Percentiles rank a stretch among this genome's conserved stretches.
phyloP scores from a whole-genome alignment of 2,888 invertebrate genomes.

The Drosophila mimetica region DNA sequence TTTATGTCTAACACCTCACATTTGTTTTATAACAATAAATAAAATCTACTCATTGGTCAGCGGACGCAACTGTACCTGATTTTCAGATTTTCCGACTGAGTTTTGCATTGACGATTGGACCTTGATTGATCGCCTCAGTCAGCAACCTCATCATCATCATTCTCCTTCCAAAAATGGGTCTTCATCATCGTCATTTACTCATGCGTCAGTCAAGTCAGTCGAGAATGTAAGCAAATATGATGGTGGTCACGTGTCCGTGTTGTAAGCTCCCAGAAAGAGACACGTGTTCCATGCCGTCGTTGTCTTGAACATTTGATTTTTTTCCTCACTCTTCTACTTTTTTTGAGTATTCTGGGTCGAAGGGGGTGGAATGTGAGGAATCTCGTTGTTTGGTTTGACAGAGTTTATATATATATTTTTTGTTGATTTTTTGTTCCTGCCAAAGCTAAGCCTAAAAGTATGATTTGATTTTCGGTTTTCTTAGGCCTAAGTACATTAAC shows the following conservation, averaged over 20 bases:
- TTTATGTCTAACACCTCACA: too few relatives aligned
- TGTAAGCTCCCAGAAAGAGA: constrained; percentile 76
- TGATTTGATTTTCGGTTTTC: constrained; percentile 73
- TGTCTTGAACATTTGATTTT: constrained; percentile 66
- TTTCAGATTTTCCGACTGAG: constrained; percentile 47
- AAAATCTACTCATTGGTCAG: constrained; percentile 3
- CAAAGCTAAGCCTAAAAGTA: constrained; percentile 70
- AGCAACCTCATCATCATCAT: constrained; percentile 29
- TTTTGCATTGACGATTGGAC: constrained; percentile 43
- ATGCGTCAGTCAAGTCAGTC: constrained; percentile 75
- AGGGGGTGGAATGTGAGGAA: constrained; percentile 36
- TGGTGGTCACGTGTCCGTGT: constrained; percentile 83
- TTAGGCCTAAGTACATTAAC: constrained; percentile 71
- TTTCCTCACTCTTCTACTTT: constrained; percentile 27
- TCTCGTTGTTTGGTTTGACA: constrained; percentile 6
- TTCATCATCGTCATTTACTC: constrained; percentile 68
- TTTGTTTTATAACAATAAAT: neutral
- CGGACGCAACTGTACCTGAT: constrained; percentile 29
- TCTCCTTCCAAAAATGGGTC: constrained; percentile 10
- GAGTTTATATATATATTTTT: constrained; percentile 31
- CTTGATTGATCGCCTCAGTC: constrained; percentile 81
- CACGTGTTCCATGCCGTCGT: constrained; percentile 80
- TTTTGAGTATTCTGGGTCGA: constrained; percentile 54
- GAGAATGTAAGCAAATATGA: constrained; percentile 84
- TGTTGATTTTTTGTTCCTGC: constrained; percentile 55